Conservation (phyloP, 2,113 vertebrate genomes). For the Brachyistius frenatus region DNA sequence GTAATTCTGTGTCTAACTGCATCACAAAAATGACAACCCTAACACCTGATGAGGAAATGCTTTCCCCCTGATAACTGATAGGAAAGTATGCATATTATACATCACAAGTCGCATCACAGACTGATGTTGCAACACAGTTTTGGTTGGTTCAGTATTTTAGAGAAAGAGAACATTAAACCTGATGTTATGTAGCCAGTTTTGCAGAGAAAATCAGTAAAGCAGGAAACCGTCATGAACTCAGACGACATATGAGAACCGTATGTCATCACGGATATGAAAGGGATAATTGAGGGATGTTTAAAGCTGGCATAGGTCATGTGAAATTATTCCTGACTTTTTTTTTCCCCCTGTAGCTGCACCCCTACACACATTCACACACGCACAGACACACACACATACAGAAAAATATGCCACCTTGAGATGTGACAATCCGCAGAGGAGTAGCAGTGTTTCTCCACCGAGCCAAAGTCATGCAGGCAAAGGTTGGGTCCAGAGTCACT, state of each 20-base stretch:
- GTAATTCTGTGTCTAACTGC: background rate
- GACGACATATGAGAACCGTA: slow-evolving; percentile 1
- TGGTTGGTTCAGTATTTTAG: background rate
- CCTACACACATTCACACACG: slow-evolving; percentile 35
- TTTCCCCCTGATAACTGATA: no score
- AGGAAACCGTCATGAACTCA: slow-evolving; percentile 13
- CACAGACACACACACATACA: slow-evolving; percentile 37
- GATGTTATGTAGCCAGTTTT: slow-evolving; percentile 7
- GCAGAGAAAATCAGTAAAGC: slow-evolving; percentile 1
- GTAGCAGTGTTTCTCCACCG: slow-evolving; percentile 58
- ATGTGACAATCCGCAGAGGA: slow-evolving; percentile 60
- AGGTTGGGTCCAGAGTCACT: slow-evolving; percentile 58
- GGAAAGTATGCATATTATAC: no score
- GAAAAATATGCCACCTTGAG: slow-evolving; percentile 57
- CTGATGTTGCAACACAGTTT: background rate
- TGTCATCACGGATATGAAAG: slow-evolving; percentile 15
- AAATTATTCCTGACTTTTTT: slow-evolving; percentile 57
- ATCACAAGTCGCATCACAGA: background rate
- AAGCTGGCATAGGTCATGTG: slow-evolving; percentile 48
- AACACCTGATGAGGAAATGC: no score
- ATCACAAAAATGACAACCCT: background rate
- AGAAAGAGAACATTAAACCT: slow-evolving; percentile 1
- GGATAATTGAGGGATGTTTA: slow-evolving; percentile 33
- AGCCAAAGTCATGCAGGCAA: slow-evolving; percentile 73
- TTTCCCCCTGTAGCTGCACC: slow-evolving; percentile 54